phyloP scores from a whole-genome alignment of 2,888 invertebrate species.

The Tetrapedia diversipes region DNA sequence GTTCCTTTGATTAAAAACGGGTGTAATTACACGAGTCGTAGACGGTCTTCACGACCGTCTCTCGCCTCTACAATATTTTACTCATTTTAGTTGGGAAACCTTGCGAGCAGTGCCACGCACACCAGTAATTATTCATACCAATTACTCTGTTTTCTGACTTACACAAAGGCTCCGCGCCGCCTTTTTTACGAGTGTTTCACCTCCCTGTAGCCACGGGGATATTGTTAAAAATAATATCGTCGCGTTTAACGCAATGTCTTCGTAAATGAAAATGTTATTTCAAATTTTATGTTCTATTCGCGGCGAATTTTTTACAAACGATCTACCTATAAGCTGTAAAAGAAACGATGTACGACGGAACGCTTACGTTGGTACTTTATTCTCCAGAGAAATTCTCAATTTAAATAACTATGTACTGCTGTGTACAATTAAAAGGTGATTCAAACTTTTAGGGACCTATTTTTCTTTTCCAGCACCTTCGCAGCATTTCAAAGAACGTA shows the following conservation, averaged over 20 bases:
- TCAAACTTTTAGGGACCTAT: neutral
- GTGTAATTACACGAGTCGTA: constrained; percentile 52
- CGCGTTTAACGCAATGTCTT: constrained; percentile 41
- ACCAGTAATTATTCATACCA: constrained; percentile 62
- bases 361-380: neutral
- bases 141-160: constrained; percentile 58
- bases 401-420: too few relatives aligned
- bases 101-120: constrained; percentile 23
- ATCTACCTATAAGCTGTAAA: neutral
- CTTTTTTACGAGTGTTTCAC: constrained; percentile 31
- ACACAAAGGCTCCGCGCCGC: constrained; percentile 55
- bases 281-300: constrained; percentile 42
- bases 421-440: too few relatives aligned
- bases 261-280: constrained; percentile 22
- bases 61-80: constrained; percentile 49
- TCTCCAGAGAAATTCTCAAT: neutral
- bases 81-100: constrained; percentile 50
- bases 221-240: constrained; percentile 63
- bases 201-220: constrained; percentile 21
- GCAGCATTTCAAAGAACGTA: constrained; percentile 6
- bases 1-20: constrained; percentile 39
- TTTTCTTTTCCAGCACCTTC: constrained; percentile 10
- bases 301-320: constrained; percentile 7
- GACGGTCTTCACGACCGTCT: constrained; percentile 14
- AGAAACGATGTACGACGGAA: neutral